Evolutionary conservation across 2,888 invertebrate genomes (phyloP), one percentile per base, ranked within the genome.

Genomic region (Sturmia bella): DNA sequence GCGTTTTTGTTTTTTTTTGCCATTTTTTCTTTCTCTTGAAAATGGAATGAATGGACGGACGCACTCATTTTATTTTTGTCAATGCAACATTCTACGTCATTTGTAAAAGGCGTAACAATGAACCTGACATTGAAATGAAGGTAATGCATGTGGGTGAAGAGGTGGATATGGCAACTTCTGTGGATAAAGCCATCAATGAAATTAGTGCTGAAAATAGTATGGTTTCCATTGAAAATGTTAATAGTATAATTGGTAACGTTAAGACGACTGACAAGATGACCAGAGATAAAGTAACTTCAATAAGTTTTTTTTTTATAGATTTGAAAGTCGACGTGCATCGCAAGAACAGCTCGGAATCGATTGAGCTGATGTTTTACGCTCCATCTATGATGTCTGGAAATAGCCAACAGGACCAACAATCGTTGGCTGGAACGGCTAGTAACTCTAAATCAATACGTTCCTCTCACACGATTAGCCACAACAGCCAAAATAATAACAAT

Each of bases 291-390:
- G n/a, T 52, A 69, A 69, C n/a, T 12, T 41, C 6, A 37, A 15
- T n/a, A n/a, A n/a, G n/a, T n/a, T 6, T 32, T 32, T 7, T 9
- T 32, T 32, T 1, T 6, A 11, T 90, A 94, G 97, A 97, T 93
- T 93, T 97, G 86, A 97, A 97, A 92, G 97, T 97, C 78, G 97
- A 98, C 91, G 97, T 98, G 70, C 97, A 98, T 91, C 93, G 97
- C 77, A 97, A 97, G 89, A 96, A 97, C 89, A 97, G 96, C 87
- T 96, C 96, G 0, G 96, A 96, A 90, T 96, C 96, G 84, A 96
- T 96, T 85, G 95, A 96, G 88, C 95, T 95, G 84, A 93, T 94
- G 84, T 92, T 93, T 64, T 91, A 91, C 27, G 91, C 92, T 54
- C 92, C 93, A 2, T 87, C 89, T 9, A 86, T 89, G 85, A 81